Conservation (phyloP, 2,888 invertebrate species). For the Platerodrilus igneus region DNA sequence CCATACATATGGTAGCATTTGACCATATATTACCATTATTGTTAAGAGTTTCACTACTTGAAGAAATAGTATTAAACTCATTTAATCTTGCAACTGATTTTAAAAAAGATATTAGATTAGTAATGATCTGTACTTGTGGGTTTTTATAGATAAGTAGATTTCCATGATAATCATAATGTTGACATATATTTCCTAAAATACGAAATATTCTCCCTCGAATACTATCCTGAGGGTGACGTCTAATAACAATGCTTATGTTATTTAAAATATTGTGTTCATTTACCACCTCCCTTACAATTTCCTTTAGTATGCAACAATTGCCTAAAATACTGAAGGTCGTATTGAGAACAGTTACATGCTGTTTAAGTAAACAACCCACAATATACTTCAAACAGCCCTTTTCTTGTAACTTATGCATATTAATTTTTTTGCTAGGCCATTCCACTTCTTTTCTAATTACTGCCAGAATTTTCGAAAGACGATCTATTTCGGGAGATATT, state of each 20-base stretch:
- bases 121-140: constrained; percentile 37
- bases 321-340: constrained; percentile 74
- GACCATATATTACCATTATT: constrained; percentile 31
- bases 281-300: constrained; percentile 56
- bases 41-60: too few species aligned
- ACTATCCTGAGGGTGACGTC: constrained; percentile 62
- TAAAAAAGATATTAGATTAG: constrained; percentile 36
- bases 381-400: constrained; percentile 47
- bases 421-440: constrained; percentile 35
- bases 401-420: constrained; percentile 38
- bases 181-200: constrained; percentile 76
- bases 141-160: constrained; percentile 38
- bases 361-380: constrained; percentile 59
- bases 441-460: constrained; percentile 40
- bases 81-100: constrained; percentile 29
- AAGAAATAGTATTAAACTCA: constrained; percentile 19
- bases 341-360: constrained; percentile 67
- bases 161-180: constrained; percentile 42
- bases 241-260: constrained; percentile 62
- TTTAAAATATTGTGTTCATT: too few species aligned
- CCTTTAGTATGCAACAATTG: constrained; percentile 70
- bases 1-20: constrained; percentile 47
- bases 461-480: constrained; percentile 37
- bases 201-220: constrained; percentile 75
- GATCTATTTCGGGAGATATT: constrained; percentile 28